A percentile compares a stretch with the other conserved stretches of the same genome.
Evolutionary conservation across 1,140 invertebrate genomes (phyloP).

Genomic region (Hestina assimilis): DNA sequence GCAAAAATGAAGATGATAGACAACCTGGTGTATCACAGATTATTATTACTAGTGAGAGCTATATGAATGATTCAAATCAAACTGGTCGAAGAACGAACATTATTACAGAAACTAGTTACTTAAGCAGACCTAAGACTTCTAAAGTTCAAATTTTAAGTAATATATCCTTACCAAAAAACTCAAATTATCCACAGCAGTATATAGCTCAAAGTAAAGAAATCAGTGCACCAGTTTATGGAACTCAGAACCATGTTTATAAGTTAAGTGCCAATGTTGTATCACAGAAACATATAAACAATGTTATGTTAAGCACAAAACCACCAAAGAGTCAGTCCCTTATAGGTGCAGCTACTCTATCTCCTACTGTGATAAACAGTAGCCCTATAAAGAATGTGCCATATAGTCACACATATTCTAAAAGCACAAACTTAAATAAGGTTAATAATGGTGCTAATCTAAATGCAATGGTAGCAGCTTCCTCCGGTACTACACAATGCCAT

Average conservation of each 20-base stretch:
- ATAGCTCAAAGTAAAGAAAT: constrained; percentile 58
- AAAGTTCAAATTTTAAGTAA: constrained; percentile 74
- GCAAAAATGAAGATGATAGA: constrained; percentile 64
- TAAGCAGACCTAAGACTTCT: constrained; percentile 58
- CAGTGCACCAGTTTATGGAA: constrained; percentile 57
- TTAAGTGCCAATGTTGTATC: constrained; percentile 57
- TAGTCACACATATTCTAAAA: constrained; percentile 65
- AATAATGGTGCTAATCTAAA: constrained; percentile 75
- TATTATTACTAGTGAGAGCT: constrained; percentile 72
- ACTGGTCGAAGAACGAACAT: constrained; percentile 57
- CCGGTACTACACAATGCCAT: constrained; percentile 69
- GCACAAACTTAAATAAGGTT: constrained; percentile 66
- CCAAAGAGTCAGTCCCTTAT: constrained; percentile 65
- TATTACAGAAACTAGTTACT: constrained; percentile 63
- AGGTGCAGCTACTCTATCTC: constrained; percentile 55
- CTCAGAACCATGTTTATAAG: constrained; percentile 70
- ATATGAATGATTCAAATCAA: constrained; percentile 56
- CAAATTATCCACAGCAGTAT: constrained; percentile 66
- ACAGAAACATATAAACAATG: constrained; percentile 63
- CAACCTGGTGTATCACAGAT: constrained; percentile 69
- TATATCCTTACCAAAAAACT: constrained; percentile 67
- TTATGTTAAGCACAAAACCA: constrained; percentile 62
- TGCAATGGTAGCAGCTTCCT: constrained; percentile 64
- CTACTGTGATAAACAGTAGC: constrained; percentile 60
- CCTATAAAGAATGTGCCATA: constrained; percentile 68